Percentiles rank a stretch among this genome's conserved stretches.
Conservation (phyloP, 2,888 invertebrate genomes). For the Cetonia aurata region DNA sequence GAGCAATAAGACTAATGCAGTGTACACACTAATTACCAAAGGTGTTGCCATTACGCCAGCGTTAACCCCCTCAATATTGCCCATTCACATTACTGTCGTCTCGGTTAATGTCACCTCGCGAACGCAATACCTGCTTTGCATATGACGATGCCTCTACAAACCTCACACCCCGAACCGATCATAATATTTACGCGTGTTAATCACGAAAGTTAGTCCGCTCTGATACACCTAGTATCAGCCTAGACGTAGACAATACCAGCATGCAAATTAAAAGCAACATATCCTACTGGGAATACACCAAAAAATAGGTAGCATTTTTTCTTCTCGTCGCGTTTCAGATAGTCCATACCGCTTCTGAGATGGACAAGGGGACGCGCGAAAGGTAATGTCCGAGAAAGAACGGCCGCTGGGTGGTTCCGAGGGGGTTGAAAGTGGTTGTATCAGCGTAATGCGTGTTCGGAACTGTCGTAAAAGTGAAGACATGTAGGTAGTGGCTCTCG, state of each 20-base stretch:
- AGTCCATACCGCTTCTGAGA: slow-evolving; percentile 9
- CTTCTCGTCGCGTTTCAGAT: slow-evolving; percentile 4
- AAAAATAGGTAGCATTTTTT: slow-evolving; percentile 1
- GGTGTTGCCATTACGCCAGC: too few species aligned
- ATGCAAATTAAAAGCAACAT: slow-evolving; percentile 43
- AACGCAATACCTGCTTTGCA: slow-evolving; percentile 27
- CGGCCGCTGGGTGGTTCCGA: slow-evolving; percentile 3
- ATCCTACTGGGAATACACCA: neutral
- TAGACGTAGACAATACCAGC: slow-evolving; percentile 8
- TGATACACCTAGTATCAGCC: neutral
- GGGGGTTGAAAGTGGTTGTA: slow-evolving; percentile 48
- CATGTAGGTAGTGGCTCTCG: slow-evolving; percentile 54
- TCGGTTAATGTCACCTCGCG: neutral
- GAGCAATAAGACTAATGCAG: too few species aligned
- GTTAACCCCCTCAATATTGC: too few species aligned
- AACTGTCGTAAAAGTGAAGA: slow-evolving; percentile 57
- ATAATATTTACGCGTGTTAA: slow-evolving; percentile 16
- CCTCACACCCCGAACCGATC: neutral
- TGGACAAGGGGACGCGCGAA: slow-evolving; percentile 23
- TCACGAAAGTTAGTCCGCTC: slow-evolving; percentile 30
- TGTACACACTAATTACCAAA: too few species aligned
- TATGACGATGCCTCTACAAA: slow-evolving; percentile 14
- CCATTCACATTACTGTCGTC: too few species aligned
- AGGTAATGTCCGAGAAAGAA: slow-evolving; percentile 17
- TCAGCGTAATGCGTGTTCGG: slow-evolving; percentile 55